phyloP scores from a whole-genome alignment of 1,140 invertebrate species.

The Zaprionus vittiger region DNA sequence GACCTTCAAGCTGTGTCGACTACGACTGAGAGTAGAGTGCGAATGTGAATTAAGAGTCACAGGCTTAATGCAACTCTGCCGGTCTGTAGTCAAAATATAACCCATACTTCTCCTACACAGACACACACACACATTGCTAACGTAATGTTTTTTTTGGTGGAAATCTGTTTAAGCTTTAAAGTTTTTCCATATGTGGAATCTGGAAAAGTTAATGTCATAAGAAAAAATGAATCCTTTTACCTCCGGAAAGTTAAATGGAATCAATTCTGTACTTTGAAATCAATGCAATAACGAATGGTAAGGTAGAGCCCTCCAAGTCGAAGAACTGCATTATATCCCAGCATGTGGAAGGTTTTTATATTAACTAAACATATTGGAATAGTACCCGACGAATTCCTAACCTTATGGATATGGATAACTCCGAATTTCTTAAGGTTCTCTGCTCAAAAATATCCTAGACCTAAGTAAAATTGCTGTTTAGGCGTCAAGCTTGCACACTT shows the following conservation, averaged over 20 bases:
- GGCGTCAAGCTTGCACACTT: not conserved
- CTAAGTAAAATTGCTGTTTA: too few relatives aligned
- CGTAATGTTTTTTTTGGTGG: not conserved
- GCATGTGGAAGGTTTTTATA: too few relatives aligned
- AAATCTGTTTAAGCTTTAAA: not conserved
- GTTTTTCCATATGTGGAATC: not conserved
- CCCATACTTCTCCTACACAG: not conserved
- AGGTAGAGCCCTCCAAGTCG: too few relatives aligned
- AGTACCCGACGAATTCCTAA: too few relatives aligned
- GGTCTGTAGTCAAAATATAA: not conserved
- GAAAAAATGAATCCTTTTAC: not conserved
- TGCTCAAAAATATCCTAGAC: too few relatives aligned
- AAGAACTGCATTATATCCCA: too few relatives aligned
- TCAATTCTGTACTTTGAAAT: not conserved
- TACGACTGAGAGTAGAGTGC: constrained; percentile 10
- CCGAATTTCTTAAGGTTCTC: too few relatives aligned
- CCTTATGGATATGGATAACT: too few relatives aligned
- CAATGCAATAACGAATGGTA: too few relatives aligned
- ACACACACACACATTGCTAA: not conserved
- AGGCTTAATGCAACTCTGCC: constrained; percentile 50
- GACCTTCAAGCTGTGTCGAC: constrained; percentile 28
- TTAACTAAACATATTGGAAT: too few relatives aligned
- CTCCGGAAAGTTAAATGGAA: not conserved
- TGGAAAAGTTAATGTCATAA: not conserved
- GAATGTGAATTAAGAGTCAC: constrained; percentile 71